Base-by-base conservation (phyloP, 2,797 vertebrate genomes). In the Toxotes lorentzi region DNA sequence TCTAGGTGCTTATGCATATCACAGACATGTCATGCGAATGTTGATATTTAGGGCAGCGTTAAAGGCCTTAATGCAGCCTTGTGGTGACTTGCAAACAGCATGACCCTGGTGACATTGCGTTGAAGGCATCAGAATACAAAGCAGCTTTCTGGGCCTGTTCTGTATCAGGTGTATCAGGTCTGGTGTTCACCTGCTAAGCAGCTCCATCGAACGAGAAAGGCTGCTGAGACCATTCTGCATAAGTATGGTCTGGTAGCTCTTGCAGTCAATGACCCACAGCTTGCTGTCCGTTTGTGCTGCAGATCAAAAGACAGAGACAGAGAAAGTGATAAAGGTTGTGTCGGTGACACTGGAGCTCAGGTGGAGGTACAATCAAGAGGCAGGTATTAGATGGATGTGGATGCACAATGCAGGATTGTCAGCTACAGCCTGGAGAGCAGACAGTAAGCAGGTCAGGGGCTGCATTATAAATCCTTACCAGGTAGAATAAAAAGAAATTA, bases 221-320 rank as follows among this genome's bases (percentile, higher is more conserved):
- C 82, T 85, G 65, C 82, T 83, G 57, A 94, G 88, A 23, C 88
- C 88, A 1, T 76, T 91, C 78, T 92, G 93, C 89, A 91, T 93
- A 66, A 95, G 93, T 71, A 85, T 69, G 27, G 86, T 88, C 87
- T 94, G 94, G 92, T 94, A 96, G 73, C 87, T 90, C 86, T 86
- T 91, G 73, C 92, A 90, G 73, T 96, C 95, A 45, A 96, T 91
- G 75, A 94, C 93, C 95, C 95, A 96, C 75, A 96, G 88, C 86
- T 91, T 95, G 91, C 93, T 92, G 83, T 95, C 91, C 35, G 23
- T 89, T 78, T 92, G 88, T 8, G 95, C 95, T 96, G 91, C 21
- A 56, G 79, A 79, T 81, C 56, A 73, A 71, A 76, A 83, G 64
- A 81, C 57, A 80, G 51, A 74, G 60, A 58, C 47, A 70, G 30